Evolutionary conservation across 2,113 vertebrate species (phyloP).

Genomic region (Hemibates koningsi): DNA sequence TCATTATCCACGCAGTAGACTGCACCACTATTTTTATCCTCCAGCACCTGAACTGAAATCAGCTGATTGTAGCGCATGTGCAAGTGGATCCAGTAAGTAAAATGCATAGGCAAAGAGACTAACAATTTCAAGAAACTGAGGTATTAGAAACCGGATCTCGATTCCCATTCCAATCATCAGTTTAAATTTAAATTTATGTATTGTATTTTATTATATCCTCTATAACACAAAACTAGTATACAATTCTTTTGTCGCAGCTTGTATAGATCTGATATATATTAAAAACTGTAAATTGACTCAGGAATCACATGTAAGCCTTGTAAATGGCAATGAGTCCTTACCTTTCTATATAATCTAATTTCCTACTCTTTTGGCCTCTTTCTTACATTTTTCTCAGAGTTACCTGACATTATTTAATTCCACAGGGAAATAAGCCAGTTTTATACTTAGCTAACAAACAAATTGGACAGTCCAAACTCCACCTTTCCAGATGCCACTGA

Average conservation of each 20-base stretch:
- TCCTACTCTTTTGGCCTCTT: neutral
- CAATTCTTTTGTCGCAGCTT: neutral
- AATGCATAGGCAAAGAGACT: neutral
- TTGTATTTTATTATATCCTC: neutral
- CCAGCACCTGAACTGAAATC: neutral
- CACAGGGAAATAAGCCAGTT: neutral
- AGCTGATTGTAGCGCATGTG: neutral
- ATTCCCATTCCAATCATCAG: neutral
- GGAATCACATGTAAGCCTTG: neutral
- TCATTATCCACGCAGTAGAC: neutral
- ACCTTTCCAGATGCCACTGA: neutral
- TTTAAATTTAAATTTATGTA: neutral
- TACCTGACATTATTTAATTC: neutral
- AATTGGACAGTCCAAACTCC: neutral
- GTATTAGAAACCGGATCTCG: neutral
- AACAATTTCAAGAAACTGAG: neutral
- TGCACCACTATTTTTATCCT: neutral
- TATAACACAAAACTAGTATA: neutral
- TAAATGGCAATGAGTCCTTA: neutral
- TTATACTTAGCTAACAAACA: neutral
- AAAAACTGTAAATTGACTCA: neutral
- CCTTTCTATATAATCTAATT: neutral
- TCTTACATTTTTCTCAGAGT: neutral
- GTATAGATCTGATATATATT: neutral
- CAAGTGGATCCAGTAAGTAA: neutral